Evolutionary conservation across 2,888 invertebrate species (phyloP).

Genomic region (Agrochola macilenta): DNA sequence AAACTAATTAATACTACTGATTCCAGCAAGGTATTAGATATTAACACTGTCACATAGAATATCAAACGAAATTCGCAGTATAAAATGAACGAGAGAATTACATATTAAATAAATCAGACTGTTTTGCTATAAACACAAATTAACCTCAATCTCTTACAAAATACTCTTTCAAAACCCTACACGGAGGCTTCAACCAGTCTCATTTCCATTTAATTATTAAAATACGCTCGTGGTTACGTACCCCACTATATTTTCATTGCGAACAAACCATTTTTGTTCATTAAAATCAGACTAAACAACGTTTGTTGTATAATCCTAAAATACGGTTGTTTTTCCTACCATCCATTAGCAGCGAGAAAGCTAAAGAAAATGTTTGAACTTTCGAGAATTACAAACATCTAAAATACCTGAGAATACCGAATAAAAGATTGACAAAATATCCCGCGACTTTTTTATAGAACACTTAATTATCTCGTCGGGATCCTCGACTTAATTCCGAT

Average conservation of each 20-base stretch:
- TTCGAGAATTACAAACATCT: conserved; percentile 76
- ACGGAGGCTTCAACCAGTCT: conserved; percentile 19
- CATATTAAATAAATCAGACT: conserved; percentile 8
- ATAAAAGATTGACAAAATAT: conserved; percentile 73
- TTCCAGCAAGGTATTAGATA: not conserved
- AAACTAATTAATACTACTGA: not conserved
- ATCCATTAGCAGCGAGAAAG: conserved; percentile 78
- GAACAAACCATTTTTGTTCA: conserved; percentile 69
- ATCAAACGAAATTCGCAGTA: conserved; percentile 1
- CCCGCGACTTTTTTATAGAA: conserved; percentile 74
- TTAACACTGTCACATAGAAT: not conserved
- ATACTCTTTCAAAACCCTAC: conserved; percentile 14
- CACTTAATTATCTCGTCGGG: conserved; percentile 81
- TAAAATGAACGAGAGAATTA: conserved; percentile 8
- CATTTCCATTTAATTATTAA: conserved; percentile 58
- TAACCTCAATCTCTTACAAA: conserved; percentile 49
- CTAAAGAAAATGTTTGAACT: conserved; percentile 75
- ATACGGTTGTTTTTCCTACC: conserved; percentile 75
- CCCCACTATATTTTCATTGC: conserved; percentile 56
- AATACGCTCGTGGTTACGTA: conserved; percentile 48
- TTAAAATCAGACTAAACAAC: conserved; percentile 74
- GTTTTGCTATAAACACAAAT: conserved; percentile 29
- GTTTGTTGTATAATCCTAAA: conserved; percentile 72
- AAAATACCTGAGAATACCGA: conserved; percentile 70
- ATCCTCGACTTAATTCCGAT: conserved; percentile 80